A percentile compares a stretch with the other conserved stretches of the same genome.
Evolutionary conservation across 2,888 invertebrate species (phyloP).

Genomic region (Drosophila subquinaria): DNA sequence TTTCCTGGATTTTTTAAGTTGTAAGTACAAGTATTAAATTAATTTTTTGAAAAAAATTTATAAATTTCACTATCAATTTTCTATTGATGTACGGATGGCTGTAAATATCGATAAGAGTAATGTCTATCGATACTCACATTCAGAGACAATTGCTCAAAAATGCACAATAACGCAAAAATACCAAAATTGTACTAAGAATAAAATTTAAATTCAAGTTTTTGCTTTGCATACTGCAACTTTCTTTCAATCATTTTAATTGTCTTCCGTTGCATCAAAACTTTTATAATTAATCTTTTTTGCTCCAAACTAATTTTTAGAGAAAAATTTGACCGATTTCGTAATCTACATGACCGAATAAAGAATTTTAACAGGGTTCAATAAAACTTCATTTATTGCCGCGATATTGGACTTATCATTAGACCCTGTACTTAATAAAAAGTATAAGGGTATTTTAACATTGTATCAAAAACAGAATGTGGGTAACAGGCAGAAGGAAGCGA

Average conservation of each 20-base stretch:
- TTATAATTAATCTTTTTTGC: not conserved
- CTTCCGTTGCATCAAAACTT: not conserved
- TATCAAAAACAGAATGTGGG: too few species aligned
- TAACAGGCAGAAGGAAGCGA: too few species aligned
- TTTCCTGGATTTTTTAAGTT: too few species aligned
- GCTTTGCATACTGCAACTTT: slow-evolving; percentile 18
- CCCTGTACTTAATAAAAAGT: too few species aligned
- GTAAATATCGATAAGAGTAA: slow-evolving; percentile 26
- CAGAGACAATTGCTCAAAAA: not conserved
- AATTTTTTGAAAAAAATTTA: too few species aligned
- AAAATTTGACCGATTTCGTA: not conserved
- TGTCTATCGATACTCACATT: slow-evolving; percentile 31
- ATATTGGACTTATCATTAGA: not conserved
- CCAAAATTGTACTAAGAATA: not conserved
- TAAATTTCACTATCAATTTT: too few species aligned
- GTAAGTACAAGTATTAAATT: too few species aligned
- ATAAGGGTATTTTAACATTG: too few species aligned
- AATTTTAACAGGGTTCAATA: not conserved
- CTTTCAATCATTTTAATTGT: not conserved
- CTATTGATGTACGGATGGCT: slow-evolving; percentile 28
- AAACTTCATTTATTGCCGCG: not conserved
- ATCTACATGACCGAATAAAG: not conserved
- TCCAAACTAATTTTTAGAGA: not conserved
- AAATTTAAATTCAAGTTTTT: not conserved
- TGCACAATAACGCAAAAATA: slow-evolving; percentile 21